Base-by-base conservation (phyloP, 2,113 vertebrate genomes). In the Monopterus albus region DNA sequence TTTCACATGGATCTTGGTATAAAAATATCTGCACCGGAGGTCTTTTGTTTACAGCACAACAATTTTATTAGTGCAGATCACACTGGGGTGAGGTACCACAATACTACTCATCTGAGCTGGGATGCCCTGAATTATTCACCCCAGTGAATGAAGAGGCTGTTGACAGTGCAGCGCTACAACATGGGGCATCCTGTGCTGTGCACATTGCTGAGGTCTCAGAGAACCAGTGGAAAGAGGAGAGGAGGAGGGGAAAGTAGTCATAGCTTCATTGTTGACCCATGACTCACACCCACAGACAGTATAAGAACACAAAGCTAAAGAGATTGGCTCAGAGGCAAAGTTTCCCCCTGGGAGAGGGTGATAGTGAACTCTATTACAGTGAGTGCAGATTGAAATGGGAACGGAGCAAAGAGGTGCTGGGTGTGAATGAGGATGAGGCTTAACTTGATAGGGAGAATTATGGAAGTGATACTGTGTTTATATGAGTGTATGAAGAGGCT, bases 341-440 rank as follows among this genome's bases (percentile, higher is more conserved):
- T 59, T 56, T 74, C 82, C 82, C 78, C 18, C 52, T 43, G 85
- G 78, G 68, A 88, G 56, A 35, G 31, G 55, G 56, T 58, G 80
- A 81, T 58, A 72, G 84, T 38, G 70, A 89, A 90, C 82, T 86
- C 85, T 70, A 90, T 91, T 89, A 90, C 72, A 56, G 36, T 12
- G 69, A 84, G 88, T 61, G 81, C 78, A 88, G 83, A 84, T 58
- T 77, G 84, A 78, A 84, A 85, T 73, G 55, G 78, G 58, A 82
- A 55, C 25, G 59, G 28, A 69, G 78, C 67, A 45, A 47, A 45
- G 15, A 69, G 71, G 53, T 15, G 18, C 47, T 4, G 55, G 29
- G 63, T 52, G 43, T 68, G 75, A 81, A 83, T 50, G 66, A 64
- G 71, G 76, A 87, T 81, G 79, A 84, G 76, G 80, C 69, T 70